Evolutionary conservation across 2,113 vertebrate species (phyloP), one percentile per base, ranked within the genome.

Genomic region (Ancistrus triradiatus): DNA sequence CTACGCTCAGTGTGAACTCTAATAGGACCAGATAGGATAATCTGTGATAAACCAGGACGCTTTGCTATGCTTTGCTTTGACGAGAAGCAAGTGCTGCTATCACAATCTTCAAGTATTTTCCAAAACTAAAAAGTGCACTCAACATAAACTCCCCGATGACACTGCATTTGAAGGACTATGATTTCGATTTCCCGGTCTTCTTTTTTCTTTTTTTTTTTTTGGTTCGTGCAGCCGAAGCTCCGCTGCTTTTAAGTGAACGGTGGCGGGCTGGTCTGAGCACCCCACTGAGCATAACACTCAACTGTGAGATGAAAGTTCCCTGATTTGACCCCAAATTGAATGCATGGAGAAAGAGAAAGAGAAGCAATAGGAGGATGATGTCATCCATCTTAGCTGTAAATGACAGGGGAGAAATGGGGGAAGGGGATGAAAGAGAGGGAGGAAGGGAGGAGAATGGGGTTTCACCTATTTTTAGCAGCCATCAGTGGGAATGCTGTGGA

Each of bases 401-500:
- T 31, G 60, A 22, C 19, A 19, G 46, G 28, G 19, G 31, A 38
- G 15, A 8, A 25, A 17, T 44, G 15, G 42, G 61, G 59, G 61
- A 64, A 70, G 74, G 57, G 65, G 66, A 72, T 28, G 43, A 64
- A 57, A 17, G 40, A 51, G 25, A 17, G 28, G 19, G 31, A 38
- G 15, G 13, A 25, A 17, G 33, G 15, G 42, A 59, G 59, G 61
- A 64, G 69, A 73, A 58, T 63, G 66, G 73, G 22, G 52, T 17
- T 24, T 13, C 1, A 35, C n/a, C 57, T 71, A 71, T 71, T 61
- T 71, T 66, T 71, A 71, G 63, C 42, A 43, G 35, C 35, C 18
- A 47, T 66, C 63, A 53, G 69, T 66, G 69, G 44, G 56, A 59
- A 66, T 42, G 56, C 59, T 61, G 24, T 27, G 28, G 27, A 19